phyloP scores from a whole-genome alignment of 1,140 invertebrate species.

The Rhagoletis pomonella region DNA sequence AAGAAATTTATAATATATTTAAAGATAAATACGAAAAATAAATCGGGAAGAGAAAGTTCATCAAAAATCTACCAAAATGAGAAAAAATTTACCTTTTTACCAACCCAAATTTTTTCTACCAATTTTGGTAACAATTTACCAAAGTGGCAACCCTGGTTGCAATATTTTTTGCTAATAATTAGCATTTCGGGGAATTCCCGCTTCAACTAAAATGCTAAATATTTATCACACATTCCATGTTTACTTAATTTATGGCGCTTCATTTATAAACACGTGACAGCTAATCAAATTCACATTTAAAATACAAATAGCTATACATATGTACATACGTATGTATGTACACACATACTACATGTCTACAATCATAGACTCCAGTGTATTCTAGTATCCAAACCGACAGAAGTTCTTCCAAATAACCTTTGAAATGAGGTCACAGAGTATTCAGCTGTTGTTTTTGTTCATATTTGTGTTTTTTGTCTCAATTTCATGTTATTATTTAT shows the following conservation, averaged over 20 bases:
- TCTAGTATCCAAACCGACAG: not conserved
- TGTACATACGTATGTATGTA: not conserved
- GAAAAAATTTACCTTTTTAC: no score
- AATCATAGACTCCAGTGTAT: not conserved
- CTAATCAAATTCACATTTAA: not conserved
- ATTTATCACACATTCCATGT: no score
- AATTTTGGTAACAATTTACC: no score
- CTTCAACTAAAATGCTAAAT: no score
- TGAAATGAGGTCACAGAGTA: conserved; percentile 27
- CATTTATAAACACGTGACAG: not conserved
- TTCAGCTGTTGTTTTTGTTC: conserved; percentile 40
- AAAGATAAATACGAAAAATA: no score
- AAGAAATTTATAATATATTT: no score
- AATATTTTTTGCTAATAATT: no score
- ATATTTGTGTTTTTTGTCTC: not conserved
- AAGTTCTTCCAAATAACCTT: not conserved
- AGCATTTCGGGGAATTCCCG: no score
- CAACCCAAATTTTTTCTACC: no score
- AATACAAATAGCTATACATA: not conserved
- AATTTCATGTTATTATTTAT: not conserved
- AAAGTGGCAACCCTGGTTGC: no score
- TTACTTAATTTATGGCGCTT: not conserved
- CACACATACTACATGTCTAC: not conserved
- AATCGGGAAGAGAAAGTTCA: no score
- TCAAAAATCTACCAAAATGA: no score